Base-by-base conservation (phyloP, 2,113 vertebrate genomes). In the Vidua macroura region DNA sequence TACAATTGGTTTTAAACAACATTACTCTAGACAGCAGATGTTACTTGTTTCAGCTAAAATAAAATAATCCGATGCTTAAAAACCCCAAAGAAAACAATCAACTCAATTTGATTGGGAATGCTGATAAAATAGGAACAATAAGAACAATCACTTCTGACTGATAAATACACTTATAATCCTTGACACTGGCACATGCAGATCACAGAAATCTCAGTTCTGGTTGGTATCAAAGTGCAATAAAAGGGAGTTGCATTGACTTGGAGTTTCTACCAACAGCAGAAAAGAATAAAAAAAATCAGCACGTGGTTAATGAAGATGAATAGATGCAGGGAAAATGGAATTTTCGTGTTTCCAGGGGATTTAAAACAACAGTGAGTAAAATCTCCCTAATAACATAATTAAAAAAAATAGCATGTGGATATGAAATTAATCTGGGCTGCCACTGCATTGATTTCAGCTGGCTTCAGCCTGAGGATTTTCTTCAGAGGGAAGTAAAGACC, bases 271-370 rank as follows among this genome's bases (percentile, higher is more conserved):
- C 60, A 81, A 58, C 43, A 74, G 53, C n/a, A 62, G 39, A 83
- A 88, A 93, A 93, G 49, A 84, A 83, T 68, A 62, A 94, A 95
- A 95, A 89, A 95, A 86, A 58, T 60, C 90, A 95, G 78, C 72
- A 68, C 30, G 3, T 83, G 79, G 44, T 77, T 95, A 94, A 95
- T 96, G 83, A 96, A 94, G 88, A 96, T 90, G 63, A 94, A 93
- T 93, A 90, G 83, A 67, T 5, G 9, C 28, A 73, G 59, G 33
- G 55, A 51, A 94, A 96, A 93, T 94, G 75, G 88, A 90, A 90
- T 96, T 91, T 90, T 83, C 4, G 1, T 87, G 67, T 96, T 96
- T 94, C 88, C 73, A 79, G 70, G 85, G 88, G 53, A 76, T 93
- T 96, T 94, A 63, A 90, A 94, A 92, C 83, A 94, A 86, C 90